A percentile compares a stretch with the other conserved stretches of the same genome.
These are phyloP conservation scores for Thymelicus acteon DNA, from an alignment of 2,888 invertebrate genomes.

Conservation along the genomic window DNA sequence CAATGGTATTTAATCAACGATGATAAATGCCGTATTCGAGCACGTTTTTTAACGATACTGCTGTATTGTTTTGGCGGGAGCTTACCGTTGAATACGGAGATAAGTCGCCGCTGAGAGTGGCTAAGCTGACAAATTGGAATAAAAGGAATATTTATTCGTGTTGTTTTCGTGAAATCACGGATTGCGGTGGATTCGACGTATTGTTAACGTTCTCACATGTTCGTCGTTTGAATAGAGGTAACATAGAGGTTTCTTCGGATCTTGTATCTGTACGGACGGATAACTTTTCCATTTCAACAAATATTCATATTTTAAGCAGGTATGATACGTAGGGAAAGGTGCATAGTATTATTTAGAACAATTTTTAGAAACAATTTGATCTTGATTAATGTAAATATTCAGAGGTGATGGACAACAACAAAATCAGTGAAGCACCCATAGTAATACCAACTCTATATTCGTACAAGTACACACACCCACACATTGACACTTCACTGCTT, in stretches of 20 bases:
- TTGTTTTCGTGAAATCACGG: constrained; percentile 54
- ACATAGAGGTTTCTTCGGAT: not conserved
- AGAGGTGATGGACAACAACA: no score
- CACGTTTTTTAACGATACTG: constrained; percentile 84
- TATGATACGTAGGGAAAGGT: no score
- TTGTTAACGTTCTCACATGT: constrained; percentile 62
- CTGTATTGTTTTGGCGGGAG: constrained; percentile 84
- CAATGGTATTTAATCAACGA: constrained; percentile 85
- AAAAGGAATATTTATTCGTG: constrained; percentile 84
- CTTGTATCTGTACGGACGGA: no score
- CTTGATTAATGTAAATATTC: no score
- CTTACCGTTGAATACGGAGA: constrained; percentile 81
- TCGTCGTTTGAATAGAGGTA: constrained; percentile 35
- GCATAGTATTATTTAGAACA: no score
- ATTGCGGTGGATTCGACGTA: constrained; percentile 44
- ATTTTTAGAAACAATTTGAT: no score
- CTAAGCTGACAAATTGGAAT: constrained; percentile 85
- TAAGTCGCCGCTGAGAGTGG: constrained; percentile 83
- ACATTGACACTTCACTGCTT: no score
- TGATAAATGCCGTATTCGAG: constrained; percentile 84
- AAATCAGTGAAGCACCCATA: no score
- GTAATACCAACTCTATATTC: no score
- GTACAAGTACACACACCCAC: no score
- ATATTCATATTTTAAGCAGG: no score
- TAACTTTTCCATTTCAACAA: no score